Evolutionary conservation across 2,113 vertebrate genomes (phyloP).

Genomic region (Eurypyga helias): DNA sequence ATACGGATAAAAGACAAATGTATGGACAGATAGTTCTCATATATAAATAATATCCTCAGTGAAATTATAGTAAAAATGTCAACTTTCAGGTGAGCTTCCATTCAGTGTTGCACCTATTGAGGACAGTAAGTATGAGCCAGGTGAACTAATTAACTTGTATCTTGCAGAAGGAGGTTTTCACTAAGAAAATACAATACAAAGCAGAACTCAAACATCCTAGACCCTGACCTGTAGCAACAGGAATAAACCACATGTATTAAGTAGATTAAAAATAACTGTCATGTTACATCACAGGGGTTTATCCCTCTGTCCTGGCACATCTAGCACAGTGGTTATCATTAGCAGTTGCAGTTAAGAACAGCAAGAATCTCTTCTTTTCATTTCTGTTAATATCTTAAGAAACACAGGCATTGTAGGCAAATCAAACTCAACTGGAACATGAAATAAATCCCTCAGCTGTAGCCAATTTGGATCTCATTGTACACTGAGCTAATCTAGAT

Average conservation of each 20-base stretch:
- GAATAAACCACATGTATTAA: conserved; percentile 17
- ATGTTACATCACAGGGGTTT: not conserved
- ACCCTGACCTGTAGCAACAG: not conserved
- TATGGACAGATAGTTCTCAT: not conserved
- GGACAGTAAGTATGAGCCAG: not conserved
- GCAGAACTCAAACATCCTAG: not conserved
- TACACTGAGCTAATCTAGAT: not conserved
- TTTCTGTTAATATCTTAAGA: not conserved
- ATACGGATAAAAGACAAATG: not conserved
- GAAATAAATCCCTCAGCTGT: not conserved
- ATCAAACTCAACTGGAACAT: not conserved
- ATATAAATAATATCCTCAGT: not conserved
- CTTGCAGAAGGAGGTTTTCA: not conserved
- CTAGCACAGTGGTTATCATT: not conserved
- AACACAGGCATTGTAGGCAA: not conserved
- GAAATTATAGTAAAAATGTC: not conserved
- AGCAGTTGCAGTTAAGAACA: not conserved
- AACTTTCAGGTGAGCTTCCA: not conserved
- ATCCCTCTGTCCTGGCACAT: not conserved
- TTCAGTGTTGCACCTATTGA: not conserved
- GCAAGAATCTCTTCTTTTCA: not conserved
- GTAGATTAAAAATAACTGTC: conserved; percentile 12
- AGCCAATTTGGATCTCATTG: not conserved
- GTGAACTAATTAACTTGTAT: not conserved
- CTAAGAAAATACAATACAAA: not conserved